These are phyloP conservation scores for Scytalopus superciliaris DNA, from an alignment of 2,113 vertebrate species.

Conservation along the genomic window DNA sequence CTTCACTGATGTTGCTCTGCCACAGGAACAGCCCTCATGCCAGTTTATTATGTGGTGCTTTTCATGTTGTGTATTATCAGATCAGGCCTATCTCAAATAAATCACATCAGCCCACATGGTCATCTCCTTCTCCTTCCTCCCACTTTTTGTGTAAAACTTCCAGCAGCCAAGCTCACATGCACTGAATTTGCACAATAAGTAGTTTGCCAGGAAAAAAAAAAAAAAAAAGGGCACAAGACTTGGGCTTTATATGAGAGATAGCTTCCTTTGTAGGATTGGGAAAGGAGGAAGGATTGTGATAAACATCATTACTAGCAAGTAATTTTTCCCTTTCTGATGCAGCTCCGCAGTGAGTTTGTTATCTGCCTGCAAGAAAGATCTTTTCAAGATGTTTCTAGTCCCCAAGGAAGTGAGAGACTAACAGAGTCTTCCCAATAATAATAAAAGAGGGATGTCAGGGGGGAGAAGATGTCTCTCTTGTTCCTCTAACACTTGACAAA, in stretches of 20 bases:
- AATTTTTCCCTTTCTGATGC: constrained; percentile 58
- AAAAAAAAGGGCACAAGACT: background rate
- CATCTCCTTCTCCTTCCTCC: background rate
- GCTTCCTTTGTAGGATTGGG: constrained; percentile 15
- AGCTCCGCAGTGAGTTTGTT: constrained; percentile 49
- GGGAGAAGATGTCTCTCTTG: constrained; percentile 50
- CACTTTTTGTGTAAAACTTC: background rate
- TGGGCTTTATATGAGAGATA: background rate
- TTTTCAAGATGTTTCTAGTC: constrained; percentile 67
- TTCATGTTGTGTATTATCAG: background rate
- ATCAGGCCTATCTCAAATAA: background rate
- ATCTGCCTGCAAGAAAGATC: constrained; percentile 66
- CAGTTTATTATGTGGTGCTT: background rate
- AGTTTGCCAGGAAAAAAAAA: background rate
- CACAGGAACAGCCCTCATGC: rapidly evolving
- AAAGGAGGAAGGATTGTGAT: constrained; percentile 43
- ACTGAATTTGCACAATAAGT: background rate
- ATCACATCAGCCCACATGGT: background rate
- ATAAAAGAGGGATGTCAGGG: constrained; percentile 8
- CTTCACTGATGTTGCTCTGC: background rate
- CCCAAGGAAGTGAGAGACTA: constrained; percentile 57
- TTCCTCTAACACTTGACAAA: constrained; percentile 46
- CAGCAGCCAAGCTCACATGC: background rate
- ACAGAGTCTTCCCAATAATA: constrained; percentile 61
- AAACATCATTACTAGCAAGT: constrained; percentile 56